Base-by-base conservation (phyloP, 37 sponge, comb jelly and placozoan genomes). In the Bolinopsis microptera region DNA sequence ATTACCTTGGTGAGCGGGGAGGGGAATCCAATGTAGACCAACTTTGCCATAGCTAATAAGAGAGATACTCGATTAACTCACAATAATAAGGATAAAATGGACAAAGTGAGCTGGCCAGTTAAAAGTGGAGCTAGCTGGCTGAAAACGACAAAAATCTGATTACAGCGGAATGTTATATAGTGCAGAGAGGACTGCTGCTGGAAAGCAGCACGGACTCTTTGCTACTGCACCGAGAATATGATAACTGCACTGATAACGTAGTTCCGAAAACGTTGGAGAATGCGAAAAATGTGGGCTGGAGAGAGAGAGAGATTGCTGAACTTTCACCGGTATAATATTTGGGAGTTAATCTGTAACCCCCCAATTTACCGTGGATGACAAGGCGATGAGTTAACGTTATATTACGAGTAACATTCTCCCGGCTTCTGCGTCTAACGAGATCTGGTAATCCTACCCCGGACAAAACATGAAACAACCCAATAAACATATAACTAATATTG, bases 21-120 rank as follows among this genome's bases (percentile, higher is more conserved):
- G 37, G 82, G 82, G 37, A 35, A 80, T 80, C 37, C 82, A 35
- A 80, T 80, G 82, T 80, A 80, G 37, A 80, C 82, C 22, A 80
- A 30, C 23, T 80, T 80, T 8, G 82, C 35, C 82, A 80, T 80
- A 13, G 82, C 82, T 16, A n/a, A n/a, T n/a, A n/a, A n/a, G n/a
- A n/a, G n/a, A n/a, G n/a, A n/a, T n/a, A n/a, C n/a, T n/a, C n/a
- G n/a, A n/a, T n/a, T n/a, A n/a, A n/a, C n/a, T n/a, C n/a, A n/a
- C n/a, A n/a, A n/a, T n/a, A n/a, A n/a, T n/a, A n/a, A n/a, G n/a
- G n/a, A n/a, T n/a, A n/a, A n/a, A n/a, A n/a, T n/a, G n/a, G n/a
- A n/a, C n/a, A n/a, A n/a, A n/a, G n/a, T n/a, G n/a, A n/a, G n/a
- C n/a, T n/a, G n/a, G n/a, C n/a, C n/a, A n/a, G n/a, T n/a, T n/a